phyloP scores from a whole-genome alignment of 2,113 vertebrate genomes.

The Microcebus ravelobensis region DNA sequence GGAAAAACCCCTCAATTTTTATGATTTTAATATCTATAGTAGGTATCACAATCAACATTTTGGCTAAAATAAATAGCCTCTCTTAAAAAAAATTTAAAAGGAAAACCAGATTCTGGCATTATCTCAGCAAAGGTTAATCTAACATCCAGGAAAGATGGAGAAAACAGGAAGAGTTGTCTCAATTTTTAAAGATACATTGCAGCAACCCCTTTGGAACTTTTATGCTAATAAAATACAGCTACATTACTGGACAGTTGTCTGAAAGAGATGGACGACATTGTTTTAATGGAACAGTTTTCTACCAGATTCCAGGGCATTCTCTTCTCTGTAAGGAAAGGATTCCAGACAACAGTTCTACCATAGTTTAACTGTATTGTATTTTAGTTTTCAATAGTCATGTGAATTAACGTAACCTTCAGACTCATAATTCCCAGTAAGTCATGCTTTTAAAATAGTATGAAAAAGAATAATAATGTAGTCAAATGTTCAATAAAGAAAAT shows the following conservation, averaged over 20 bases:
- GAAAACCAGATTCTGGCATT: conserved; percentile 57
- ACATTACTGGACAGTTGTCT: conserved; percentile 51
- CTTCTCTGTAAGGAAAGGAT: conserved; percentile 27
- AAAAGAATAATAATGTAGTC: not conserved
- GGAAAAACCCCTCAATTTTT: conserved; percentile 67
- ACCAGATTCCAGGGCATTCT: conserved; percentile 1
- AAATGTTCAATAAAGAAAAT: not conserved
- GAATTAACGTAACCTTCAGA: not conserved
- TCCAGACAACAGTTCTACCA: not conserved
- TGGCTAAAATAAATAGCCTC: conserved; percentile 79
- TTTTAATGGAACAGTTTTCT: conserved; percentile 29
- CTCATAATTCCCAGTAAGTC: not conserved
- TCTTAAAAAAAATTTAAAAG: conserved; percentile 60
- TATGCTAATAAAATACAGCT: conserved; percentile 60
- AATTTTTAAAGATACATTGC: not conserved
- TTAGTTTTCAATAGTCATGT: not conserved
- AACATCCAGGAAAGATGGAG: conserved; percentile 74
- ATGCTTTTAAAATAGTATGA: not conserved
- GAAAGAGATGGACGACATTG: conserved; percentile 21
- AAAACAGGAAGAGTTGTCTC: conserved; percentile 67
- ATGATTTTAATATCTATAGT: conserved; percentile 78
- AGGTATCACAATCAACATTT: conserved; percentile 68
- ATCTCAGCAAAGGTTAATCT: conserved; percentile 74
- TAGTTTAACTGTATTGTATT: conserved; percentile 22
- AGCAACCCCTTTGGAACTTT: conserved; percentile 50